Base-by-base conservation (phyloP, 2,113 vertebrate genomes). In the Mesoclemmys tuberculata region DNA sequence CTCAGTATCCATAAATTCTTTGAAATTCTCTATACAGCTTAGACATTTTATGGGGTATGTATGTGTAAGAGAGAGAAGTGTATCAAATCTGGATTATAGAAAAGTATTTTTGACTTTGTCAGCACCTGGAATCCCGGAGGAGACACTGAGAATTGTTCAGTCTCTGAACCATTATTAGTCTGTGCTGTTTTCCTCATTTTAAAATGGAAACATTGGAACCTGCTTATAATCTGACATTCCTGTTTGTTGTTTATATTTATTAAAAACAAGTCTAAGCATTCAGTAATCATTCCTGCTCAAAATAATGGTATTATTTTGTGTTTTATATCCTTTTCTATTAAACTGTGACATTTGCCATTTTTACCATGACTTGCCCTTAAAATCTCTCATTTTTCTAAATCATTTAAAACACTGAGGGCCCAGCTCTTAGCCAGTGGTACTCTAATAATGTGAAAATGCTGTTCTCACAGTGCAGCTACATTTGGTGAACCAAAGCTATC, bases 71-170 rank as follows among this genome's bases (percentile, higher is more conserved):
- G 5, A 2, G 13, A 52, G 6, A 18, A 2, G 64, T 8, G 0
- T 84, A 18, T 41, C 61, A 75, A 6, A 41, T 79, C n/a, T 79
- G 46, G 56, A 5, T 46, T 75, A 9, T 5, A 89, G 84, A 93
- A 8, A 1, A 44, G 10, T 12, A 35, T 3, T 13, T 35, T 31
- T 52, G 51, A 48, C 51, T 78, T 51, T 79, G 31, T 18, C 13
- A 49, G 2, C 11, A 21, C 78, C 0, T 0, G 9, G 82, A 75
- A 77, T 48, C 19, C 41, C 68, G 55, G 31, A 77, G 6, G 35
- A 82, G 16, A 68, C 5, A 41, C 2, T 41, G 44, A 77, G 87
- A 68, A 24, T 41, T 49, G 24, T 44, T 61, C 26, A 49, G 35
- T 24, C 61, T 19, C 27, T 52, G 52, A 85, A 48, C 29, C 18